phyloP scores from a whole-genome alignment of 1,140 invertebrate species.

The Eupeodes corollae region DNA sequence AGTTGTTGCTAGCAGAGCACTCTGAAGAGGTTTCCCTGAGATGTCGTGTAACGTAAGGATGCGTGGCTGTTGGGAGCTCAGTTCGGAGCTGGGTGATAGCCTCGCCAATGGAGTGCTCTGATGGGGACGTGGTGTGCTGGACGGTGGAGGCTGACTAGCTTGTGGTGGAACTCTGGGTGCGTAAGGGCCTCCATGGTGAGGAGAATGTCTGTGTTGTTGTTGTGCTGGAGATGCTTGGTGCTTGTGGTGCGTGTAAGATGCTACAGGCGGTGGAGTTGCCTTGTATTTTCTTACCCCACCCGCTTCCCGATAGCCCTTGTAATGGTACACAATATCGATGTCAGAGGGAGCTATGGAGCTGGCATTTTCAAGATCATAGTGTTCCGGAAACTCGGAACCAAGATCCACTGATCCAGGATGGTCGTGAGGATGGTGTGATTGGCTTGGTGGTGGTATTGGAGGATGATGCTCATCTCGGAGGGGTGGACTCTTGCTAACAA shows the following conservation, averaged over 20 bases:
- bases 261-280: conserved; percentile 59
- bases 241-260: conserved; percentile 62
- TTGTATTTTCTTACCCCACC: conserved; percentile 76
- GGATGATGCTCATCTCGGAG: conserved; percentile 65
- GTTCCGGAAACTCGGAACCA: conserved; percentile 80
- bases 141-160: conserved; percentile 44
- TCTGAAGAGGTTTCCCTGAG: conserved; percentile 81
- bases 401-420: conserved; percentile 51
- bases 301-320: conserved; percentile 79
- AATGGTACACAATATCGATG: conserved; percentile 93
- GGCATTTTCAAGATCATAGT: conserved; percentile 94
- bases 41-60: conserved; percentile 88
- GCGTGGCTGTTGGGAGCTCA: conserved; percentile 79
- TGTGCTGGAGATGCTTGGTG: conserved; percentile 47
- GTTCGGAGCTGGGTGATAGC: conserved; percentile 80
- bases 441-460: conserved; percentile 52
- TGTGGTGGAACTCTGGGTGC: conserved; percentile 58
- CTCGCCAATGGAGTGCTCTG: conserved; percentile 83
- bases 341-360: conserved; percentile 95
- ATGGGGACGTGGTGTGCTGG: conserved; percentile 52
- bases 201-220: conserved; percentile 60
- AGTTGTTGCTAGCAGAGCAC: conserved; percentile 73
- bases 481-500: conserved; percentile 63
- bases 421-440: conserved; percentile 53
- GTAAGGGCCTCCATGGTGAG: conserved; percentile 52